These are phyloP conservation scores for Platysteira castanea DNA, from an alignment of 2,113 vertebrate species.

Conservation along the genomic window DNA sequence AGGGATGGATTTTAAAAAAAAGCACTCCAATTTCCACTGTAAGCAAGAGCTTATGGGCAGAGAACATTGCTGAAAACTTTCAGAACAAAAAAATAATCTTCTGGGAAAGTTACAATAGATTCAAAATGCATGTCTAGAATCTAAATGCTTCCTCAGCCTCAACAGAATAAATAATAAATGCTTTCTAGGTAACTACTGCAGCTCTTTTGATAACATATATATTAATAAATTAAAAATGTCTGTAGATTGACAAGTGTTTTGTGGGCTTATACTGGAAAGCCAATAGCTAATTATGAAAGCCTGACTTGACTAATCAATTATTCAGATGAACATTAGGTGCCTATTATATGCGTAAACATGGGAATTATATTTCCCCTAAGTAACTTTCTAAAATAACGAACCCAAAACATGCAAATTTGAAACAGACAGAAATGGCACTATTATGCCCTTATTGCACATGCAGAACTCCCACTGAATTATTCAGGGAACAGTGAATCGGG, in stretches of 20 bases:
- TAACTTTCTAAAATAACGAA: slow-evolving; percentile 64
- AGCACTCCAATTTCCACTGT: background rate
- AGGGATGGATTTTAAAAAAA: background rate
- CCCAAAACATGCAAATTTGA: slow-evolving; percentile 41
- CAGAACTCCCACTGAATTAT: slow-evolving; percentile 50
- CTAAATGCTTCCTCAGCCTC: background rate
- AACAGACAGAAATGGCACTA: background rate
- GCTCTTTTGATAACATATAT: slow-evolving; percentile 54
- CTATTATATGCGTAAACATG: slow-evolving; percentile 81
- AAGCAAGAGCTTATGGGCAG: background rate
- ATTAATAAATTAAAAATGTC: slow-evolving; percentile 66
- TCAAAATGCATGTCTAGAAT: slow-evolving; percentile 14
- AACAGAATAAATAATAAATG: slow-evolving; percentile 46
- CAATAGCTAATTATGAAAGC: slow-evolving; percentile 91
- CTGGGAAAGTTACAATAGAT: slow-evolving; percentile 20
- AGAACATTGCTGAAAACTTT: background rate
- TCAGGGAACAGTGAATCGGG: background rate
- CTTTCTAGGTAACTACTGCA: slow-evolving; percentile 42
- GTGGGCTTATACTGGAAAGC: slow-evolving; percentile 80
- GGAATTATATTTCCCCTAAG: slow-evolving; percentile 82
- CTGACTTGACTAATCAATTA: slow-evolving; percentile 90
- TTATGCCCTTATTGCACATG: slow-evolving; percentile 4
- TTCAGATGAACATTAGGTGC: slow-evolving; percentile 90
- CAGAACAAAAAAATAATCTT: slow-evolving; percentile 11
- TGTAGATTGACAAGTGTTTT: slow-evolving; percentile 70